These are phyloP conservation scores for Periophthalmus modestus DNA, from an alignment of 2,113 vertebrate genomes.

Conservation along the genomic window DNA sequence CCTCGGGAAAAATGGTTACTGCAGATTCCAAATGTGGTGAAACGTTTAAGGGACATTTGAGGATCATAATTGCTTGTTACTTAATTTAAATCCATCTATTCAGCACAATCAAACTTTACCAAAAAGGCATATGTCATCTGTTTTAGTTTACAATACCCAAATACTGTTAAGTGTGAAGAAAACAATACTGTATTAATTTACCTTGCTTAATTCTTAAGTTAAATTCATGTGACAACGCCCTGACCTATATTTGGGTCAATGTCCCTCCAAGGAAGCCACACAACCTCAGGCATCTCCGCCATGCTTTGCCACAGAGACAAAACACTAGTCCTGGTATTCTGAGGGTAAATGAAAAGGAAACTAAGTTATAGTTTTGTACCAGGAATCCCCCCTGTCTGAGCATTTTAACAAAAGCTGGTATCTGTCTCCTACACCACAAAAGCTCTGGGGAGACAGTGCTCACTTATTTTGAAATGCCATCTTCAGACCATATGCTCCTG, in stretches of 20 bases:
- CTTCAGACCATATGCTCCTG: constrained; percentile 1
- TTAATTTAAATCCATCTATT: background rate
- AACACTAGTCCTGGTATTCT: constrained; percentile 56
- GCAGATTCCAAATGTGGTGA: constrained; percentile 23
- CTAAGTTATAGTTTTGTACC: constrained; percentile 22
- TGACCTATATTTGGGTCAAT: constrained; percentile 61
- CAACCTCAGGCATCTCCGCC: constrained; percentile 71
- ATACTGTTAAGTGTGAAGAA: too few relatives aligned
- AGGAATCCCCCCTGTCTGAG: constrained; percentile 41
- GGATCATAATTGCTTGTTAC: constrained; percentile 6
- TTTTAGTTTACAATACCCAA: background rate
- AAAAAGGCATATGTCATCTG: background rate
- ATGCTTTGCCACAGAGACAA: constrained; percentile 58
- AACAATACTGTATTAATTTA: constrained; percentile 7
- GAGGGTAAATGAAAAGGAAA: constrained; percentile 53
- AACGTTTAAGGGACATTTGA: constrained; percentile 12
- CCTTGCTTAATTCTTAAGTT: constrained; percentile 31
- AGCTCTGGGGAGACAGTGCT: constrained; percentile 1
- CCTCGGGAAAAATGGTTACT: constrained; percentile 36
- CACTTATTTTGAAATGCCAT: constrained; percentile 7
- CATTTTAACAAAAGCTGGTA: constrained; percentile 23
- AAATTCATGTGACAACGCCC: constrained; percentile 58
- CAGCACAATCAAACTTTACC: background rate
- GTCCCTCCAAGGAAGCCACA: constrained; percentile 60
- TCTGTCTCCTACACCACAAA: constrained; percentile 13